These are phyloP conservation scores for Chymomyza amoena DNA, from an alignment of 2,888 invertebrate genomes.

Conservation along the genomic window DNA sequence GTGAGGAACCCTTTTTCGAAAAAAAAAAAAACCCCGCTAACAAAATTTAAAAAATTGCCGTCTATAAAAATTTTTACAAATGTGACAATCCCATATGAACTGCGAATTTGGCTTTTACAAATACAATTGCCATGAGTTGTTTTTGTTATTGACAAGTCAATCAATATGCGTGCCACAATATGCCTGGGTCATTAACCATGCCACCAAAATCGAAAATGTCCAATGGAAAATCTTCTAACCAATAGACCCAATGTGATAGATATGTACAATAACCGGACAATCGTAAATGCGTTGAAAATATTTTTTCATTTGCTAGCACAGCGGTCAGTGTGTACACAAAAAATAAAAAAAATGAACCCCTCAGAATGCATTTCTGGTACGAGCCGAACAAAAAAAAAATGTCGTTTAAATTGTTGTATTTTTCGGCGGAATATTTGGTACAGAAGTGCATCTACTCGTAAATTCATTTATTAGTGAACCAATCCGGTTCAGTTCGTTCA, in stretches of 20 bases:
- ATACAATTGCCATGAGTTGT: not conserved
- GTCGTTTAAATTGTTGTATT: constrained; percentile 47
- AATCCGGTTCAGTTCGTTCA: constrained; percentile 12
- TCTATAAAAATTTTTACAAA: no score
- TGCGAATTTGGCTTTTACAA: not conserved
- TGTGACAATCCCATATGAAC: no score
- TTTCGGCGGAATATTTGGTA: constrained; percentile 53
- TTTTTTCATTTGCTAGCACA: no score
- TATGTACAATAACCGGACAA: not conserved
- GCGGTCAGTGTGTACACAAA: not conserved
- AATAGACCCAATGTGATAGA: not conserved
- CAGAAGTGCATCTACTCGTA: constrained; percentile 73
- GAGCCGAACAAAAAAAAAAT: constrained; percentile 34
- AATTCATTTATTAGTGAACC: constrained; percentile 76
- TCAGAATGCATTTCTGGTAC: constrained; percentile 50
- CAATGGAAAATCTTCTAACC: constrained; percentile 1
- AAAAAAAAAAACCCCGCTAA: no score
- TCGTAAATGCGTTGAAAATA: not conserved
- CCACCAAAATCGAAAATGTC: constrained; percentile 7
- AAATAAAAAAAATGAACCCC: not conserved
- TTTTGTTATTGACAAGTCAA: constrained; percentile 36
- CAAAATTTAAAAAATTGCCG: no score
- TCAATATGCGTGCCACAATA: constrained; percentile 30
- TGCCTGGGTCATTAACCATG: constrained; percentile 25
- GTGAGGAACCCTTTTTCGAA: no score